A percentile compares a stretch with the other conserved stretches of the same genome.
These are phyloP conservation scores for Thecophora atra DNA, from an alignment of 2,888 invertebrate genomes.

Conservation along the genomic window DNA sequence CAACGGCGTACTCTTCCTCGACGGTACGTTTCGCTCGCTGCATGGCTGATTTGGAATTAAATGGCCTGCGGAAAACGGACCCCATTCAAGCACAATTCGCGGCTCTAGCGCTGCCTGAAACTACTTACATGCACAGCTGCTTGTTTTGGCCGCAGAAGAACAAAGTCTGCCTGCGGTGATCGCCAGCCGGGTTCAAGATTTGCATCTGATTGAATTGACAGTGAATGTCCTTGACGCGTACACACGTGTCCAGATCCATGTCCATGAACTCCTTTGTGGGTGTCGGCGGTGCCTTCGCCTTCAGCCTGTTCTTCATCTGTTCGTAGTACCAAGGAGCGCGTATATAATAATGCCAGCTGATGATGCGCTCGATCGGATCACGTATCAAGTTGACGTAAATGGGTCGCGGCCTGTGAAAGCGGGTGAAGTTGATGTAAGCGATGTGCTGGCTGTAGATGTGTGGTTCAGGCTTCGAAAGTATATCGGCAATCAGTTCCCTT, in stretches of 20 bases:
- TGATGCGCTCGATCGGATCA: conserved; percentile 88
- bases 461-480: conserved; percentile 75
- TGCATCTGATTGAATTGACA: conserved; percentile 84
- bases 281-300: conserved; percentile 59
- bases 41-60: conserved; percentile 82
- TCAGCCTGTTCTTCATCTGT: conserved; percentile 69
- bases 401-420: conserved; percentile 79
- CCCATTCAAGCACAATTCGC: background rate
- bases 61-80: conserved; percentile 74
- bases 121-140: conserved; percentile 77
- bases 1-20: conserved; percentile 86
- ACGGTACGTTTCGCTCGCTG: conserved; percentile 86
- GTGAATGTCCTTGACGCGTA: conserved; percentile 79
- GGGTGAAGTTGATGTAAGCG: conserved; percentile 87
- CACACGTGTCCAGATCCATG: conserved; percentile 89
- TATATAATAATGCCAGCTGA: conserved; percentile 92
- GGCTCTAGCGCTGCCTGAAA: background rate
- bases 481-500: conserved; percentile 75
- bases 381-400: conserved; percentile 90
- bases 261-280: conserved; percentile 74
- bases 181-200: conserved; percentile 81
- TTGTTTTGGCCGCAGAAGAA: conserved; percentile 92
- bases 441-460: conserved; percentile 88
- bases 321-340: conserved; percentile 90
- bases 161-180: conserved; percentile 84